Percentiles rank a stretch among this genome's conserved stretches.
Conservation (phyloP, 2,113 vertebrate species). For the Ranitomeya variabilis region DNA sequence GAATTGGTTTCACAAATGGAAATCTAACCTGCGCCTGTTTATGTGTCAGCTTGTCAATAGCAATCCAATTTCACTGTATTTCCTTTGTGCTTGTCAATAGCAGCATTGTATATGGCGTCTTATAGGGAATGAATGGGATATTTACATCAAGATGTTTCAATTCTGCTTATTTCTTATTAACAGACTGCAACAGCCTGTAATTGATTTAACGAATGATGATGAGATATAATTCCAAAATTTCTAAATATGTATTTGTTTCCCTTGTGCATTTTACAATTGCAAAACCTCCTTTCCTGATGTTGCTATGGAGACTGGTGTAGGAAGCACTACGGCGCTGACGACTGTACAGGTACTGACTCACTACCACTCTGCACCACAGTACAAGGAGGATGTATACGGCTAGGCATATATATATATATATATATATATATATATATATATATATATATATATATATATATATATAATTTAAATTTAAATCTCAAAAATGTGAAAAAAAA, state of each 20-base stretch:
- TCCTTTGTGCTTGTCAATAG: background rate
- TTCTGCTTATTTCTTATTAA: background rate
- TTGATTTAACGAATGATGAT: background rate
- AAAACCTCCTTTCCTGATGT: constrained; percentile 35
- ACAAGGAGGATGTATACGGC: background rate
- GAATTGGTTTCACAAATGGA: constrained; percentile 18
- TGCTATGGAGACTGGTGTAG: constrained; percentile 48
- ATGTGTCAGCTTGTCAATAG: constrained; percentile 8
- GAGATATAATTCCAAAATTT: background rate
- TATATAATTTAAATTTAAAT: no score
- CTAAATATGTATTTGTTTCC: constrained; percentile 39
- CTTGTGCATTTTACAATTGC: constrained; percentile 26
- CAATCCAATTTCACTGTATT: background rate
- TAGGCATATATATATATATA: background rate
- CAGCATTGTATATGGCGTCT: background rate
- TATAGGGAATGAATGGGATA: background rate
- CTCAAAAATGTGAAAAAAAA: no score
- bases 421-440: no score
- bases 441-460: no score
- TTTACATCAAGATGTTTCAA: background rate
- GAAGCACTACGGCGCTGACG: constrained; percentile 6
- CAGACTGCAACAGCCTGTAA: background rate
- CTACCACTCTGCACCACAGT: background rate
- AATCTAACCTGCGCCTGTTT: background rate
- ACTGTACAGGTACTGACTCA: constrained; percentile 46